phyloP scores from a whole-genome alignment of 2,113 vertebrate genomes.

The Tachysurus vachellii region DNA sequence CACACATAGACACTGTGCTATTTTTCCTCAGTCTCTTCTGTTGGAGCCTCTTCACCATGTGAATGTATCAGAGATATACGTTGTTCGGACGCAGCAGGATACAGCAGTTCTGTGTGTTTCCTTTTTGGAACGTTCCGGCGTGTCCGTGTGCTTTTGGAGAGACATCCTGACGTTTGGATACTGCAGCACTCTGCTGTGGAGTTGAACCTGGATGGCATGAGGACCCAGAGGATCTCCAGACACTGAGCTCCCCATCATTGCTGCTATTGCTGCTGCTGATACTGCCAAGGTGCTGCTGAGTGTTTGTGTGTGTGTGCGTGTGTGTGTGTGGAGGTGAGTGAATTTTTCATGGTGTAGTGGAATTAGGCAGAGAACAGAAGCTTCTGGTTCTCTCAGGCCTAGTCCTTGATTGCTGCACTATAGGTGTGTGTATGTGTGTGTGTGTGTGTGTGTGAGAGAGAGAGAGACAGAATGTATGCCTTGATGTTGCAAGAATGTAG shows the following conservation, averaged over 20 bases:
- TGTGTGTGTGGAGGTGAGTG: slow-evolving; percentile 29
- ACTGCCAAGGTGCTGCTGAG: slow-evolving; percentile 66
- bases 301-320: slow-evolving; percentile 10
- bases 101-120: slow-evolving; percentile 58
- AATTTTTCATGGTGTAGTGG: slow-evolving; percentile 10
- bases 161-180: slow-evolving; percentile 72
- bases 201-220: slow-evolving; percentile 72
- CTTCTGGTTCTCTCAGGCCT: slow-evolving; percentile 24
- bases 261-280: slow-evolving; percentile 67
- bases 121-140: slow-evolving; percentile 61
- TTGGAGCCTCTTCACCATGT: background rate
- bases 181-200: slow-evolving; percentile 78
- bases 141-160: slow-evolving; percentile 33
- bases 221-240: slow-evolving; percentile 72
- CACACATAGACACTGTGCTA: background rate
- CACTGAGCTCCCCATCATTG: slow-evolving; percentile 65
- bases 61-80: slow-evolving; percentile 26
- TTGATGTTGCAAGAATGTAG: background rate
- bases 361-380: background rate
- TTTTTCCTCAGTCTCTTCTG: background rate
- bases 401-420: slow-evolving; percentile 20
- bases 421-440: slow-evolving; percentile 31
- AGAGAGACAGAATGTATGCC: background rate
- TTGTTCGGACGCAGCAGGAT: slow-evolving; percentile 58
- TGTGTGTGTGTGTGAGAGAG: background rate